Evolutionary conservation across 1,140 invertebrate species (phyloP).

Genomic region (Neomicropteryx cornuta): DNA sequence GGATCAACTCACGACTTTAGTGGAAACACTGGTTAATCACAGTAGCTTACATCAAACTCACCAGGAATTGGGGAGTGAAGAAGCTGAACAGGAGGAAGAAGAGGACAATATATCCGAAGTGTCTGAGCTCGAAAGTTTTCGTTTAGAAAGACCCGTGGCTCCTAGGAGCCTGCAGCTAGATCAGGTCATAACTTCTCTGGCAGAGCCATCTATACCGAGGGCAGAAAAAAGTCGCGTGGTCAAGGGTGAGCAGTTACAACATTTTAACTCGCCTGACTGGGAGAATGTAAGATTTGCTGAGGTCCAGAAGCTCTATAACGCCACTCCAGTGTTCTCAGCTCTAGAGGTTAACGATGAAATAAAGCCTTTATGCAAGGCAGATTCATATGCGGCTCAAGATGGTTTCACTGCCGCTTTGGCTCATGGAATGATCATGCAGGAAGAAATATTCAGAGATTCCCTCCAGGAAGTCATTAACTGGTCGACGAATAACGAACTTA

Average conservation of each 20-base stretch:
- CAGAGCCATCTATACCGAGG: conserved; percentile 5
- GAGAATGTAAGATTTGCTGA: conserved; percentile 5
- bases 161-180: too few relatives aligned
- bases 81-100: too few relatives aligned
- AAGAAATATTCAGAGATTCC: too few relatives aligned
- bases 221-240: background rate
- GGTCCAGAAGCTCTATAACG: conserved; percentile 9
- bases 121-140: too few relatives aligned
- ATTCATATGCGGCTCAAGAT: background rate
- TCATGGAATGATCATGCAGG: conserved; percentile 2
- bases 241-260: conserved; percentile 2
- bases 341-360: conserved; percentile 16
- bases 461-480: too few relatives aligned
- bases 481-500: background rate
- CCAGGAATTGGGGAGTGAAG: too few relatives aligned
- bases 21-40: too few relatives aligned
- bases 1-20: too few relatives aligned
- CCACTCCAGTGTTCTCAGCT: conserved; percentile 14
- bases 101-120: too few relatives aligned
- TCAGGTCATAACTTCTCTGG: conserved; percentile 2
- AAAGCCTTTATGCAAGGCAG: background rate
- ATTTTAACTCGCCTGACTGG: conserved; percentile 6
- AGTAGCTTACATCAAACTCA: too few relatives aligned
- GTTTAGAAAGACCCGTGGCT: too few relatives aligned
- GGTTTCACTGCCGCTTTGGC: conserved; percentile 7